Conservation (phyloP, 2,113 vertebrate species). For the Pygoscelis adeliae region DNA sequence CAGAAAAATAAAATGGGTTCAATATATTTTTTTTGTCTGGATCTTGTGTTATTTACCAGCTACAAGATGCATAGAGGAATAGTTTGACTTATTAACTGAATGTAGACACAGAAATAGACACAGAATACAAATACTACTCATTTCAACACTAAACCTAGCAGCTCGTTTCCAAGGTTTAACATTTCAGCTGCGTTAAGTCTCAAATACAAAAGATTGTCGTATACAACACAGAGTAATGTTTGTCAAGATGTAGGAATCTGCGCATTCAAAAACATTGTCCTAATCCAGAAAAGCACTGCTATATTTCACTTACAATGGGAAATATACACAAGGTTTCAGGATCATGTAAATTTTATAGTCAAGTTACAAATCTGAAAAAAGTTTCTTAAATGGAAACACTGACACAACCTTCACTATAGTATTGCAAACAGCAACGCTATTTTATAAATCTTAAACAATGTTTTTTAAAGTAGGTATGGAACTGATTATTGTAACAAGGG, state of each 20-base stretch:
- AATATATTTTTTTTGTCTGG: neutral
- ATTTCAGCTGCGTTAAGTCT: slow-evolving; percentile 32
- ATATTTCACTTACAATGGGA: slow-evolving; percentile 53
- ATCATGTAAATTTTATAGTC: slow-evolving; percentile 79
- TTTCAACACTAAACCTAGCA: slow-evolving; percentile 23
- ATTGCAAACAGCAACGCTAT: slow-evolving; percentile 83
- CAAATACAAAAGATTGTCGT: neutral
- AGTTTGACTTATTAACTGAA: slow-evolving; percentile 24
- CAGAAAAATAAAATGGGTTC: neutral
- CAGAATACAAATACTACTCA: slow-evolving; percentile 39
- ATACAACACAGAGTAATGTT: neutral
- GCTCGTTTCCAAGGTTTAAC: neutral
- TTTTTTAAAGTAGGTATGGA: slow-evolving; percentile 45
- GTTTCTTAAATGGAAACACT: slow-evolving; percentile 83
- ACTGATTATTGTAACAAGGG: slow-evolving; percentile 44
- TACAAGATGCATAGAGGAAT: slow-evolving; percentile 11
- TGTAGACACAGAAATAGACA: slow-evolving; percentile 56
- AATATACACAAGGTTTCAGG: slow-evolving; percentile 79
- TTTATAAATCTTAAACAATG: slow-evolving; percentile 57
- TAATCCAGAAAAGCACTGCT: slow-evolving; percentile 51
- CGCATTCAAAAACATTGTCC: slow-evolving; percentile 33
- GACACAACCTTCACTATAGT: slow-evolving; percentile 86
- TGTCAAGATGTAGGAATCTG: neutral
- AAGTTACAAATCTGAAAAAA: slow-evolving; percentile 80
- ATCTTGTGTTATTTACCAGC: slow-evolving; percentile 21